Percentiles rank a stretch among this genome's conserved stretches.
Evolutionary conservation across 2,113 vertebrate species (phyloP).

Genomic region (Heteronetta atricapilla): DNA sequence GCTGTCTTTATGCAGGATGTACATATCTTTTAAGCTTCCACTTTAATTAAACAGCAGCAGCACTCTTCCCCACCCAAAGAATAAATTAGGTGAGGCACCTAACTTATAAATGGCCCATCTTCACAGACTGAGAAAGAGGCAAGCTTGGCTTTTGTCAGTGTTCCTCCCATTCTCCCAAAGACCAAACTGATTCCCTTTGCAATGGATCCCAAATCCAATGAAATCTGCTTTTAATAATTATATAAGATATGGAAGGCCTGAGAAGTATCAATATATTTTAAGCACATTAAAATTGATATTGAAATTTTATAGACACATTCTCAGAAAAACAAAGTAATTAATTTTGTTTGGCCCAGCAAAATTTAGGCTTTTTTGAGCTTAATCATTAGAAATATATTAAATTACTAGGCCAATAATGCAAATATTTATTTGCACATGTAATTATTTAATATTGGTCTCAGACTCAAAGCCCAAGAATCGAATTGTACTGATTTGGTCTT

Average conservation of each 20-base stretch:
- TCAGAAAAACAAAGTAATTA: not conserved
- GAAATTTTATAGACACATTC: not conserved
- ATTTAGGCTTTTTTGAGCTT: not conserved
- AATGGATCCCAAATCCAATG: not conserved
- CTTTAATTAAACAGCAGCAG: constrained; percentile 40
- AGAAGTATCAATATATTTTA: not conserved
- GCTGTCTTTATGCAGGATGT: constrained; percentile 25
- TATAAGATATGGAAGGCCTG: not conserved
- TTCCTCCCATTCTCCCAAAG: not conserved
- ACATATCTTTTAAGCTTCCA: not conserved
- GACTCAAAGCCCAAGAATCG: not conserved
- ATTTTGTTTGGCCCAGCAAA: not conserved
- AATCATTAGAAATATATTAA: not conserved
- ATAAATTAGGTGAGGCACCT: not conserved
- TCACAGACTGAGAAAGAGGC: not conserved
- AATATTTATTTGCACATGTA: not conserved
- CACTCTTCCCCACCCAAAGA: constrained; percentile 14
- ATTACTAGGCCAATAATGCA: not conserved
- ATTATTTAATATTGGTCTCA: not conserved
- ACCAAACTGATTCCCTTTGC: not conserved
- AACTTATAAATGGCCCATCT: not conserved
- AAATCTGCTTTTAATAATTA: not conserved
- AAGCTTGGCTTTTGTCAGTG: not conserved
- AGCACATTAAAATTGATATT: not conserved
- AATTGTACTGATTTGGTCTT: not conserved